Percentiles rank a stretch among this genome's conserved stretches.
Evolutionary conservation across 2,797 vertebrate species (phyloP).

Genomic region (Yasuhikotakia modesta): DNA sequence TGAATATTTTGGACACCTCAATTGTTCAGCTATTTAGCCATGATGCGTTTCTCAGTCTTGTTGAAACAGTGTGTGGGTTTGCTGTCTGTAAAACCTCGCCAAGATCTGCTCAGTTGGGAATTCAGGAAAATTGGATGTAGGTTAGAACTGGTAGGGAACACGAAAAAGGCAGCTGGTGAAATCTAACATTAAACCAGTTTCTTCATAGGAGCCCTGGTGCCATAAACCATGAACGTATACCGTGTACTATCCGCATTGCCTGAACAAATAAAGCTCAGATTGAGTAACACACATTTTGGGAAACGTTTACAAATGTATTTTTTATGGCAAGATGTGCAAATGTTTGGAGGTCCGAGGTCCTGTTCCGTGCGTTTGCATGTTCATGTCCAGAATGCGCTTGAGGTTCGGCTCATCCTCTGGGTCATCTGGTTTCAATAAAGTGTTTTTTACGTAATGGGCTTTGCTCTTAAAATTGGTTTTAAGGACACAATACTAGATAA

Average conservation of each 20-base stretch:
- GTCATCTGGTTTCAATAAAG: not conserved
- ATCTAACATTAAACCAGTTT: constrained; percentile 17
- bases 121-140: constrained; percentile 34
- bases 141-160: constrained; percentile 30
- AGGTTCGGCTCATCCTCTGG: not conserved
- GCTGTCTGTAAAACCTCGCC: constrained; percentile 21
- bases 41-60: not conserved
- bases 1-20: not conserved
- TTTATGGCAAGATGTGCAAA: not conserved
- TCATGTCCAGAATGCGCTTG: not conserved
- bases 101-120: constrained; percentile 21
- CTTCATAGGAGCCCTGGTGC: not conserved
- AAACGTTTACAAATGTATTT: not conserved
- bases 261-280: not conserved
- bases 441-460: not conserved
- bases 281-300: not conserved
- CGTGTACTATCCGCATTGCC: not conserved
- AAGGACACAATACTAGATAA: not conserved
- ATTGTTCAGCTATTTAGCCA: constrained; percentile 11
- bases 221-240: not conserved
- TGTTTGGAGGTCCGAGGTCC: constrained; percentile 1
- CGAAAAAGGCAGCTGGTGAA: not conserved
- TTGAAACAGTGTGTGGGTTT: constrained; percentile 38
- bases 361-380: constrained; percentile 1
- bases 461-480: not conserved